Percentiles rank a stretch among this genome's conserved stretches.
These are phyloP conservation scores for Pristionchus entomophagus DNA, from an alignment of 2,888 invertebrate species.

Conservation along the genomic window DNA sequence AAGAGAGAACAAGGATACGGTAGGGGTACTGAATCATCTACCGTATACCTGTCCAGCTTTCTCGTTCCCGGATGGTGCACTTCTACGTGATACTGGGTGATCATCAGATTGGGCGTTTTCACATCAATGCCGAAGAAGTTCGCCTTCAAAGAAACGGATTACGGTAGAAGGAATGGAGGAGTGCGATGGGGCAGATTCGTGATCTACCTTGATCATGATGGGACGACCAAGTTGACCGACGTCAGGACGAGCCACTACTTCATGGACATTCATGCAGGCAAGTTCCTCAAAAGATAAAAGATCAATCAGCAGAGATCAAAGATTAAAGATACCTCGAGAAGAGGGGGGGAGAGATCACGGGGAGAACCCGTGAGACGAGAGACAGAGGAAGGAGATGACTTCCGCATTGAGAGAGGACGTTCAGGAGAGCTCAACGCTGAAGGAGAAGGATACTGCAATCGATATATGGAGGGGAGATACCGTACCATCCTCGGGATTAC, in stretches of 20 bases:
- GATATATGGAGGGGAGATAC: not conserved
- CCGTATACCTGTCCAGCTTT: slow-evolving; percentile 66
- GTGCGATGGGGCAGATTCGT: not conserved
- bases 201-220: slow-evolving; percentile 57
- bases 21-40: not conserved
- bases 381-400: slow-evolving; percentile 49
- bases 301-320: not conserved
- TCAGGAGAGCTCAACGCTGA: slow-evolving; percentile 49
- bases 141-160: slow-evolving; percentile 49
- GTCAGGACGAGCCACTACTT: slow-evolving; percentile 64
- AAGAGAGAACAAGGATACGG: slow-evolving; percentile 45
- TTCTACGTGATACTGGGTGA: slow-evolving; percentile 73
- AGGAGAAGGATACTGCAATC: not conserved
- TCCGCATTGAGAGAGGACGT: slow-evolving; percentile 47
- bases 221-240: slow-evolving; percentile 63
- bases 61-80: slow-evolving; percentile 68
- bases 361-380: slow-evolving; percentile 50
- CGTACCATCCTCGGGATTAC: slow-evolving; percentile 43
- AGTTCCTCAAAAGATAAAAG: slow-evolving; percentile 56
- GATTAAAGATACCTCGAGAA: slow-evolving; percentile 48
- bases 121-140: slow-evolving; percentile 71
- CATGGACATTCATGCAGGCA: slow-evolving; percentile 65
- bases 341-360: slow-evolving; percentile 52
- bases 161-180: not conserved
- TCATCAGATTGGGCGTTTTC: slow-evolving; percentile 61